phyloP scores from a whole-genome alignment of 2,797 vertebrate species.

The Rallus crepitans region DNA sequence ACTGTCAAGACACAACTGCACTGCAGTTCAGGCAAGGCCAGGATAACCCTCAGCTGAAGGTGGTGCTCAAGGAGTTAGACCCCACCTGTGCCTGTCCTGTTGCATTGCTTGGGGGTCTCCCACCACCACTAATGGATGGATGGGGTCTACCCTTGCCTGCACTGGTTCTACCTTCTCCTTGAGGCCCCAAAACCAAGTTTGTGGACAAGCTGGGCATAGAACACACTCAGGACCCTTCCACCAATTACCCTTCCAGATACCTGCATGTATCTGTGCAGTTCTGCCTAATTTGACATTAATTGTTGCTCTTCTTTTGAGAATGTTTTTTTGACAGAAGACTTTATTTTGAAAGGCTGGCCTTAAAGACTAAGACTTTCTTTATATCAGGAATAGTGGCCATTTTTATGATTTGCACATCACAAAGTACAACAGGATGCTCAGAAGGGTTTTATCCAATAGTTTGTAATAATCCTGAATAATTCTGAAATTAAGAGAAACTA shows the following conservation, averaged over 20 bases:
- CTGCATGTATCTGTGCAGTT: neutral
- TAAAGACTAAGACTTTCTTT: neutral
- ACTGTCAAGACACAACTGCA: neutral
- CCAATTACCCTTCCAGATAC: neutral
- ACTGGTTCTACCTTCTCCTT: neutral
- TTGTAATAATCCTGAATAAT: neutral
- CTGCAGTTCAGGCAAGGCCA: neutral
- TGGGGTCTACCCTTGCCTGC: neutral
- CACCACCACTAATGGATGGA: fast-evolving
- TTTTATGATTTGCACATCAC: neutral
- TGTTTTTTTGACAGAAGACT: neutral
- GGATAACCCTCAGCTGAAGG: neutral
- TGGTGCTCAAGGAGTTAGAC: neutral
- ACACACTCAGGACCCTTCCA: neutral
- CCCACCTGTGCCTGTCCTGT: neutral
- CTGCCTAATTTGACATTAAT: neutral
- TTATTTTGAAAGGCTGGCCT: neutral
- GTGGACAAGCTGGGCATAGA: neutral
- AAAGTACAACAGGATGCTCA: neutral
- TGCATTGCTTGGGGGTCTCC: neutral
- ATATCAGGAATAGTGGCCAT: neutral
- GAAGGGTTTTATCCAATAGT: neutral
- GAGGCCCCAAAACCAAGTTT: neutral
- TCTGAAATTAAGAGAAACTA: neutral
- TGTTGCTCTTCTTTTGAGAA: neutral